These are phyloP conservation scores for Phengaris arion DNA, from an alignment of 2,888 invertebrate species.

Conservation along the genomic window DNA sequence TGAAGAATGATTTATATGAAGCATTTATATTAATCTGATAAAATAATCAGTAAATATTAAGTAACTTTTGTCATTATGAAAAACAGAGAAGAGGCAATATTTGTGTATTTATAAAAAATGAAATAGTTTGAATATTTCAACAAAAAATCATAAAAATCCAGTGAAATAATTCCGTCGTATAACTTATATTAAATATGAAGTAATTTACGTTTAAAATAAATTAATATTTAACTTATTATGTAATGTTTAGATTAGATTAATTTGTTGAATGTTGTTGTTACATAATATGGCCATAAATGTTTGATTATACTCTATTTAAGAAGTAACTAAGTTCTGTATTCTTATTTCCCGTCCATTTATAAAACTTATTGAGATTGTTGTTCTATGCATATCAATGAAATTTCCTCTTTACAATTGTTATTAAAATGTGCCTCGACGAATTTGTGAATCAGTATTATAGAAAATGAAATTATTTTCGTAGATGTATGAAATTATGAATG, in stretches of 20 bases:
- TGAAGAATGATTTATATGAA: not conserved
- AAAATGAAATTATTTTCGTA: slow-evolving; percentile 25
- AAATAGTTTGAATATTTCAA: not conserved
- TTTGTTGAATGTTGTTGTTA: slow-evolving; percentile 28
- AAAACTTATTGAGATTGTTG: slow-evolving; percentile 11
- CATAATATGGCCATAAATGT: slow-evolving; percentile 24
- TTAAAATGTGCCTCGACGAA: slow-evolving; percentile 39
- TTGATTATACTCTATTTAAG: slow-evolving; percentile 13
- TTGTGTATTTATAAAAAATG: not conserved
- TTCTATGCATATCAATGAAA: slow-evolving; percentile 15
- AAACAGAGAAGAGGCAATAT: not conserved
- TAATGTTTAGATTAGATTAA: slow-evolving; percentile 17
- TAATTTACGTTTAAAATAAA: slow-evolving; percentile 11
- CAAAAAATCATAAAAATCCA: slow-evolving; percentile 18
- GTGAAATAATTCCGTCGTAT: slow-evolving; percentile 25
- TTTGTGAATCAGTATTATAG: slow-evolving; percentile 47
- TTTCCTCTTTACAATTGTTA: slow-evolving; percentile 25
- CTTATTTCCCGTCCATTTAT: slow-evolving; percentile 26
- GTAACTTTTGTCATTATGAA: not conserved
- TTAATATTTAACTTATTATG: slow-evolving; percentile 26
- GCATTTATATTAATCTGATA: no score
- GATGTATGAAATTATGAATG: not conserved
- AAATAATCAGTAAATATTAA: not conserved
- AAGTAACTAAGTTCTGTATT: slow-evolving; percentile 12
- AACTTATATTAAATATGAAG: not conserved